These are phyloP conservation scores for Vireo griseus DNA, from an alignment of 2,797 vertebrate species.

Conservation along the genomic window DNA sequence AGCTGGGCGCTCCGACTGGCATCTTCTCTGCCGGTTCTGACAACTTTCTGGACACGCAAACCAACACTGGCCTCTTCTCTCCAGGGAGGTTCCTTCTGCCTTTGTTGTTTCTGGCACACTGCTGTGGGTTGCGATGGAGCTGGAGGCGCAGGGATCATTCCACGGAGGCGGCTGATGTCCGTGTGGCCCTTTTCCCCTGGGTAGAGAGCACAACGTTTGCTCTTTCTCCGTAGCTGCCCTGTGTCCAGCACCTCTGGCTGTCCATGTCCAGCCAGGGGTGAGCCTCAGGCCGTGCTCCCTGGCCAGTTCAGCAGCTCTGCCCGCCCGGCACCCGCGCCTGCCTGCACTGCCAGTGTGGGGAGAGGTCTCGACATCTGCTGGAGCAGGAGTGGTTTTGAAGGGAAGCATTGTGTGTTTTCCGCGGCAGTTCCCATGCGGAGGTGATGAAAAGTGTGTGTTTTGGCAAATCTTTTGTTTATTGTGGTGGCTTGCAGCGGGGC, in stretches of 20 bases:
- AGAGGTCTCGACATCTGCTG: slow-evolving; percentile 51
- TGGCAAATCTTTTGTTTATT: slow-evolving; percentile 81
- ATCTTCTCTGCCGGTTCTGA: neutral
- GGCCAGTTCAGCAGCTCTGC: neutral
- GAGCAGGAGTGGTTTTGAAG: slow-evolving; percentile 46
- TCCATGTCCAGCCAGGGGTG: rapidly evolving
- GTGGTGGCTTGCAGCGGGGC: slow-evolving; percentile 72
- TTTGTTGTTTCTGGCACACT: rapidly evolving
- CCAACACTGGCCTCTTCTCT: rapidly evolving
- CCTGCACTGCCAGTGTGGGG: neutral
- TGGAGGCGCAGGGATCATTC: neutral
- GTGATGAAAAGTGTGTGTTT: slow-evolving; percentile 74
- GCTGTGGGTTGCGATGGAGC: neutral
- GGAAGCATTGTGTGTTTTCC: slow-evolving; percentile 50
- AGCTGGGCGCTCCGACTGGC: rapidly evolving
- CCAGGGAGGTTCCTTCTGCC: rapidly evolving
- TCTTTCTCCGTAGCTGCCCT: rapidly evolving
- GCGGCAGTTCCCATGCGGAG: slow-evolving; percentile 50
- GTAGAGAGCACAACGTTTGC: rapidly evolving
- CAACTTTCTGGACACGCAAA: neutral
- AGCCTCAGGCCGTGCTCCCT: rapidly evolving
- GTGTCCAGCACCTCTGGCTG: rapidly evolving
- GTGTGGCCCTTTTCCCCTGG: rapidly evolving
- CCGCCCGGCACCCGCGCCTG: neutral
- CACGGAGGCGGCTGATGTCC: rapidly evolving